Evolutionary conservation across 2,797 vertebrate genomes (phyloP).

Genomic region (Lithobates sylvaticus): DNA sequence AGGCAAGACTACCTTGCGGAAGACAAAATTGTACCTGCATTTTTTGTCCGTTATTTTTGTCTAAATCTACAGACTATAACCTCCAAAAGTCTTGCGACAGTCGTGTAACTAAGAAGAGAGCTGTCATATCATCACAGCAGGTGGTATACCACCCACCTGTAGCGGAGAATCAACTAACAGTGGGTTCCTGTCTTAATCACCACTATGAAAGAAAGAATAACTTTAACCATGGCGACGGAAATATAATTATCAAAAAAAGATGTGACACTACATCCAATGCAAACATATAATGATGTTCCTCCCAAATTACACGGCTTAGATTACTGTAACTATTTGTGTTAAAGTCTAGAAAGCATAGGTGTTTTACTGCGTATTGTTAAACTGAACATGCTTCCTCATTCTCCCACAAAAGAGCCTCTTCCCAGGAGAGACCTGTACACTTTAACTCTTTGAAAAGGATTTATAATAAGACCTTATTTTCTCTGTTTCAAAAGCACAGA

Average conservation of each 20-base stretch:
- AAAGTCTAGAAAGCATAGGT: constrained; percentile 16
- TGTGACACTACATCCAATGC: constrained; percentile 28
- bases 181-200: constrained; percentile 58
- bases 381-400: constrained; percentile 33
- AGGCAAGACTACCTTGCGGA: not conserved
- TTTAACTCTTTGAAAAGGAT: constrained; percentile 56
- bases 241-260: constrained; percentile 59
- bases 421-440: constrained; percentile 43
- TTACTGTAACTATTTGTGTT: constrained; percentile 32
- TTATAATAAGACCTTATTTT: constrained; percentile 61
- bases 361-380: constrained; percentile 31
- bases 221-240: constrained; percentile 52
- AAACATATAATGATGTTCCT: constrained; percentile 55
- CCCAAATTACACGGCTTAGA: constrained; percentile 33
- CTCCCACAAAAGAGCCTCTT: constrained; percentile 40
- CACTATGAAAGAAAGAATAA: constrained; percentile 45
- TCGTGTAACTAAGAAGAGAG: constrained; percentile 46
- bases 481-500: constrained; percentile 56
- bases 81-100: constrained; percentile 47
- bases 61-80: constrained; percentile 44
- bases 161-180: constrained; percentile 52
- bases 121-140: constrained; percentile 54
- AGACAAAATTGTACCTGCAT: not conserved
- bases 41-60: constrained; percentile 32
- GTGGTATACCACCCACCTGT: constrained; percentile 50